Conservation (phyloP, 2,888 invertebrate species). For the Pristionchus maxplancki region DNA sequence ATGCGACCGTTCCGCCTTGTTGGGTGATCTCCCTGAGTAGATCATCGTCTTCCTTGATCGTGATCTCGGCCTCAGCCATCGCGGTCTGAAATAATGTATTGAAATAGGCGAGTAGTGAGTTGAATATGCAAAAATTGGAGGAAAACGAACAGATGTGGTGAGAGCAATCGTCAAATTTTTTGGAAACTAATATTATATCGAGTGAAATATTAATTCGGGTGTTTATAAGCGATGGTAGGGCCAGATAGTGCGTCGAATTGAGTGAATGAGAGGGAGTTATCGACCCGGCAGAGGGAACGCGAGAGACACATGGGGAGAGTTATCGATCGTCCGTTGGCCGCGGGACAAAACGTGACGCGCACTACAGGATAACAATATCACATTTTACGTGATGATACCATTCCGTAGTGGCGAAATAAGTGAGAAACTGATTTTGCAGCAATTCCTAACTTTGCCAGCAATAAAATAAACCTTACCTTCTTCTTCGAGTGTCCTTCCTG, state of each 20-base stretch:
- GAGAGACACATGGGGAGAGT: background rate
- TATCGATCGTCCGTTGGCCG: background rate
- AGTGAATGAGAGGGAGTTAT: constrained; percentile 22
- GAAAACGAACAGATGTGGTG: no score
- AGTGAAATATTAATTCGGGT: no score
- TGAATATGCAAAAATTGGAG: background rate
- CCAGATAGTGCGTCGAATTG: background rate
- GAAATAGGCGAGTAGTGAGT: background rate
- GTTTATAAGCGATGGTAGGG: background rate
- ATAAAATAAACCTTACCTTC: background rate
- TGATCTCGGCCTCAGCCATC: constrained; percentile 36
- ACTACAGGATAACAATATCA: background rate
- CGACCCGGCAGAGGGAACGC: background rate
- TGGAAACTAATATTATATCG: no score
- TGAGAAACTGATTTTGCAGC: background rate
- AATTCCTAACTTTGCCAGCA: background rate
- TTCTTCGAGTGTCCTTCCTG: background rate
- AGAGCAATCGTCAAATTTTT: no score
- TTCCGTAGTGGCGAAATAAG: no score
- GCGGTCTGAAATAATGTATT: background rate
- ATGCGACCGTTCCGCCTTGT: no score
- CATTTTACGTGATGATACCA: no score
- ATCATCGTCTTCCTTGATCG: constrained; percentile 6
- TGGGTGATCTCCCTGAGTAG: background rate
- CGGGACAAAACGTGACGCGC: background rate